Evolutionary conservation across 2,113 vertebrate species (phyloP).

Genomic region (Gadus chalcogrammus): DNA sequence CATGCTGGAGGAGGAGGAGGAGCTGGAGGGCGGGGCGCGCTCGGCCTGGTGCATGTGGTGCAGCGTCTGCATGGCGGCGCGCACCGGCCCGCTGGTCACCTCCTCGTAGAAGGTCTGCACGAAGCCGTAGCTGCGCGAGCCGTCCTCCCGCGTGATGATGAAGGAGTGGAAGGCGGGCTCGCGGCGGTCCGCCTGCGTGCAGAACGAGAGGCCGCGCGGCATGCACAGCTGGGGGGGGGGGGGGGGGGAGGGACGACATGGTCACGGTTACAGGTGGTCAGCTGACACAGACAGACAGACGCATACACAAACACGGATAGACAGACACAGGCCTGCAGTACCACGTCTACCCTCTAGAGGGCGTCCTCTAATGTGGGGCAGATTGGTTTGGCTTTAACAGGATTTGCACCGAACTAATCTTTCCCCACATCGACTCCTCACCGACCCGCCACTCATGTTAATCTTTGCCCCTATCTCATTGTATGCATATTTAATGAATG

Average conservation of each 20-base stretch:
- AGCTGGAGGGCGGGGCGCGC: constrained; percentile 65
- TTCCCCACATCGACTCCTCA: no score
- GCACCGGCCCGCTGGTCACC: constrained; percentile 86
- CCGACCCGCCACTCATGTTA: no score
- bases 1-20: constrained; percentile 87
- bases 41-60: constrained; percentile 89
- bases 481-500: no score
- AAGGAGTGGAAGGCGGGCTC: constrained; percentile 86
- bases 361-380: no score
- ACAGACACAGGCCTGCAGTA: no score
- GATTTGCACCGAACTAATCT: no score
- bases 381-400: no score
- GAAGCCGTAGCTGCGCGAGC: constrained; percentile 87
- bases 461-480: no score
- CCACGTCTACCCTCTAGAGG: no score
- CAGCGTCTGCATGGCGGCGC: constrained; percentile 88
- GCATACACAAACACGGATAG: no score
- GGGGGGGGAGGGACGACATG: not conserved
- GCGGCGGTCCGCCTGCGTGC: constrained; percentile 78
- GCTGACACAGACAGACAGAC: not conserved
- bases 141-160: constrained; percentile 88
- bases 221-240: constrained; percentile 81
- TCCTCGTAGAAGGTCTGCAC: constrained; percentile 91
- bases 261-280: no score
- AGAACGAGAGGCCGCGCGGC: constrained; percentile 91